Evolutionary conservation across 2,888 invertebrate genomes (phyloP), one percentile per base, ranked within the genome.

Genomic region (Phytoseiulus persimilis): DNA sequence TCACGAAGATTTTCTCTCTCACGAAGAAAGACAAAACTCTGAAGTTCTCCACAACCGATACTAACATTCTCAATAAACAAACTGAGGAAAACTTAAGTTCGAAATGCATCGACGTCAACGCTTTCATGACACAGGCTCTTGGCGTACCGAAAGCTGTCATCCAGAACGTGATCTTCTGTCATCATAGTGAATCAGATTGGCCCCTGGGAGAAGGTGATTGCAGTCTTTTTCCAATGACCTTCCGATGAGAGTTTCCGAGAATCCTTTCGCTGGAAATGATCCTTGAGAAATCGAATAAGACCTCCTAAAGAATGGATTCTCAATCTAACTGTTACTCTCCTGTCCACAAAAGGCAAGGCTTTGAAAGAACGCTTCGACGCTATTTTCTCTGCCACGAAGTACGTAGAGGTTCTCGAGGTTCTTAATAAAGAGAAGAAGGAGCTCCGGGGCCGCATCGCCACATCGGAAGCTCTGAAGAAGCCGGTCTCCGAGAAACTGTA

Each of bases 121-220:
- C 93, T 83, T 95, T 96, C 92, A 95, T 97, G 94, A 94, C 95
- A 90, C 92, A 93, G 83, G 92, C 94, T 91, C 92, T 95, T 93
- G 98, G 98, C 90, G 98, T 99, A 0, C 96, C 98, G 0, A 96
- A 96, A 92, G 95, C 99, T 0, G 96, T 99, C 90, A 93, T 99
- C 90, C 97, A 97, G 92, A 96, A 97, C 92, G 99, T 99, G 0
- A 95, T 99, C 91, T 98, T 99, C 93, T 99, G 99, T 92, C 99
- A 99, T 92, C 99, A 99, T 94, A 99, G 99, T 93, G 98, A 99
- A 91, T 96, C 98, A 0, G 95, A 95, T 92, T 99, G 99, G 95
- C 94, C 91, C 91, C 91, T 90, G 0, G 87, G 87, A 33, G 87
- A 33, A 83, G 45, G 45, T 31, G 18, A 32, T 39, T 39, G 3